phyloP scores from a whole-genome alignment of 2,113 vertebrate genomes.

The Taurulus bubalis region DNA sequence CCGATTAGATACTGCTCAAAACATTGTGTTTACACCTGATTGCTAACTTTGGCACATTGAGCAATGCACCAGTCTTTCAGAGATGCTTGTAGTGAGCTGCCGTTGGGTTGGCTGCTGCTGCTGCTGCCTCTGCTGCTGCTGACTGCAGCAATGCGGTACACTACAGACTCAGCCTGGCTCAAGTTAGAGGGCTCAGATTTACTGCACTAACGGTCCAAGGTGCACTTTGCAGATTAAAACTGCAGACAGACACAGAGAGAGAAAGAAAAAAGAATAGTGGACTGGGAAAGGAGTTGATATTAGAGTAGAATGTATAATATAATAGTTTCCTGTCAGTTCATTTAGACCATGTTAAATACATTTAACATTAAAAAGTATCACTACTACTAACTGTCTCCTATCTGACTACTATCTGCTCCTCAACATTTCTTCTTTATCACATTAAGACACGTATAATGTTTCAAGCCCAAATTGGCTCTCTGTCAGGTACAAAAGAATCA shows the following conservation, averaged over 20 bases:
- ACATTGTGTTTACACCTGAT: slow-evolving; percentile 20
- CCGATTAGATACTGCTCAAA: slow-evolving; percentile 14
- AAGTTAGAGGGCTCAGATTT: slow-evolving; percentile 75
- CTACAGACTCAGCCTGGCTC: slow-evolving; percentile 65
- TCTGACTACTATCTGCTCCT: not conserved
- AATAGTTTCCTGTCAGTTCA: not conserved
- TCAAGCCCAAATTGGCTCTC: not conserved
- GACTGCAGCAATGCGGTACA: slow-evolving; percentile 83
- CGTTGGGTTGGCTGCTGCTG: slow-evolving; percentile 59
- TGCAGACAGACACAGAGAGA: slow-evolving; percentile 43
- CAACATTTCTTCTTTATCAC: slow-evolving; percentile 8
- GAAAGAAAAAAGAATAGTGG: not conserved
- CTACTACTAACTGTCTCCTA: too few species aligned
- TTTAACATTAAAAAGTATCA: not conserved
- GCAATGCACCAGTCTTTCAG: slow-evolving; percentile 68
- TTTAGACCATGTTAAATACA: not conserved
- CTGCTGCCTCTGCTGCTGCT: slow-evolving; percentile 62
- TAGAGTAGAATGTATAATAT: not conserved
- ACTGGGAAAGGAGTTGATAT: slow-evolving; percentile 16
- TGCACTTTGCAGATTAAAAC: slow-evolving; percentile 76
- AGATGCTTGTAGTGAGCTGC: slow-evolving; percentile 67
- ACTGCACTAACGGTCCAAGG: slow-evolving; percentile 72
- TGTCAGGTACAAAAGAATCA: slow-evolving; percentile 8
- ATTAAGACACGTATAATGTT: not conserved
- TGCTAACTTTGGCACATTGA: slow-evolving; percentile 9